These are phyloP conservation scores for Danionella dracula DNA, from an alignment of 2,797 vertebrate species.

Conservation along the genomic window DNA sequence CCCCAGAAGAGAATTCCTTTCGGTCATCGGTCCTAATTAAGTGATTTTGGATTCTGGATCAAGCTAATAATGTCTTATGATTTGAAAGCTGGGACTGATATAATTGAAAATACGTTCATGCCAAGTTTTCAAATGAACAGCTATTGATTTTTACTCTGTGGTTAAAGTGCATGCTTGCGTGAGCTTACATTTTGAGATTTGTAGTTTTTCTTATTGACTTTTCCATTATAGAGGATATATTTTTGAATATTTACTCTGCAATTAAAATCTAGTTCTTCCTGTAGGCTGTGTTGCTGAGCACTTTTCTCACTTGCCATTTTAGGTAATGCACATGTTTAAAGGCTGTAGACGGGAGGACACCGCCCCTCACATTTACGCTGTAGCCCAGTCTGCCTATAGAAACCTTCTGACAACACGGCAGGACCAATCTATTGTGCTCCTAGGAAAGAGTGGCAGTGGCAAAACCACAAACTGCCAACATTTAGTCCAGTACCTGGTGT, in stretches of 20 bases:
- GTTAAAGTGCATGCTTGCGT: constrained; percentile 1
- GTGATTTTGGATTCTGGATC: constrained; percentile 19
- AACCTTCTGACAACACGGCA: constrained; percentile 90
- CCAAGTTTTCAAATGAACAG: constrained; percentile 5
- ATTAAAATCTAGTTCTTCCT: too few relatives aligned
- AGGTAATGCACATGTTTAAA: constrained; percentile 99
- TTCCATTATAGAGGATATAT: constrained; percentile 6
- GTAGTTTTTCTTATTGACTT: constrained; percentile 10
- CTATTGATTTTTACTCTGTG: neutral
- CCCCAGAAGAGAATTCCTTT: constrained; percentile 3
- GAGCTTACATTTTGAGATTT: constrained; percentile 1
- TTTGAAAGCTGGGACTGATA: neutral
- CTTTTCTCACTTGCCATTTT: too few relatives aligned
- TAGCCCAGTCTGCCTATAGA: constrained; percentile 89
- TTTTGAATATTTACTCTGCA: too few relatives aligned
- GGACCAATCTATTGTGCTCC: constrained; percentile 87
- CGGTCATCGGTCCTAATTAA: constrained; percentile 28
- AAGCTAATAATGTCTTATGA: constrained; percentile 15
- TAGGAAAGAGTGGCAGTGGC: constrained; percentile 90
- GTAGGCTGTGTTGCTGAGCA: too few relatives aligned
- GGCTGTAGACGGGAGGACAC: constrained; percentile 88
- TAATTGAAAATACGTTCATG: neutral
- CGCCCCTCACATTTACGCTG: constrained; percentile 87
- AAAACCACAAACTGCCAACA: constrained; percentile 95
- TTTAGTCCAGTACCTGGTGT: constrained; percentile 88